Base-by-base conservation (phyloP, 2,888 invertebrate species). In the Acheta domesticus region DNA sequence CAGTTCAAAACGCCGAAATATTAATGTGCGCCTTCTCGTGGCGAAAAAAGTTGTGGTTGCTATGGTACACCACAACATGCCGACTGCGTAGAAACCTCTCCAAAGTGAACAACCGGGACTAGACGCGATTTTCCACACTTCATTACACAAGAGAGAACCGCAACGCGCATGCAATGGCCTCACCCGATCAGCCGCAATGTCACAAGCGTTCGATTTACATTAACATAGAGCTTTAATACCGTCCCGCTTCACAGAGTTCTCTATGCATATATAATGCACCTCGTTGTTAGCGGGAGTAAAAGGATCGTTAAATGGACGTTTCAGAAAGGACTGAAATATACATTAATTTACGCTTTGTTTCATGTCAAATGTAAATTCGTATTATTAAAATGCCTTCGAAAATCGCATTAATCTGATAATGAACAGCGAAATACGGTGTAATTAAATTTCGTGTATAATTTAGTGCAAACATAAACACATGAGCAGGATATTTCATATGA, bases 111-210 rank as follows among this genome's bases (percentile, higher is more conserved):
- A 36, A 36, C 36, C 62, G 4, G 62, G n/a, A 19, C 16, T 8
- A 62, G 62, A 62, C 62, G 62, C 62, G 62, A 62, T 62, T 62
- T 62, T 62, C 62, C 62, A 62, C 62, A 62, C 62, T 14, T 62
- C 62, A 62, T 62, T 62, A 62, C 14, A 62, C n/a, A 19, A 62
- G 62, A 62, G 62, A 62, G n/a, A 62, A 62, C 62, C 62, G 62
- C 62, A 62, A 19, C 12, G 62, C 19, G 14, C 12, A 19, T 19
- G 62, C 19, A 62, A 19, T 62, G 14, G n/a, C 62, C 62, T 19
- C 36, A 8, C n/a, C 14, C n/a, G 62, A 62, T 14, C 16, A 62
- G 16, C 62, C 14, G 62, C n/a, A 62, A 62, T 62, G 62, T 62
- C 62, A 62, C 62, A 62, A 62, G 62, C 62, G 62, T 14, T 62